These are phyloP conservation scores for Dascillus cervinus DNA, from an alignment of 2,888 invertebrate species.

Conservation along the genomic window DNA sequence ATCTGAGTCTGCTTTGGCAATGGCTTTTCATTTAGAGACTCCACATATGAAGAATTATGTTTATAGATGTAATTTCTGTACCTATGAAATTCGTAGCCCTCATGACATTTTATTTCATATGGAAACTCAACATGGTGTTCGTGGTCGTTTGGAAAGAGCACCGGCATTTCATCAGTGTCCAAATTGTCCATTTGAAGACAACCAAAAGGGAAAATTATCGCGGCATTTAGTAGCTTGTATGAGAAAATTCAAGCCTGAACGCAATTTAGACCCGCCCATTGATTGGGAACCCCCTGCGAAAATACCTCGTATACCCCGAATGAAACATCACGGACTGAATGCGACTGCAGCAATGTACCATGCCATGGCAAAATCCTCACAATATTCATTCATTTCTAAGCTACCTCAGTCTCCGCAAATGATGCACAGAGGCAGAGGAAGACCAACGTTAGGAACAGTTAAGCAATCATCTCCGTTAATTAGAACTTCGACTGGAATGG, in stretches of 20 bases:
- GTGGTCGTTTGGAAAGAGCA: conserved; percentile 76
- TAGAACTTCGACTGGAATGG: conserved; percentile 47
- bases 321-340: conserved; percentile 34
- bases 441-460: conserved; percentile 30
- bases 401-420: conserved; percentile 35
- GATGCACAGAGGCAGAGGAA: conserved; percentile 36
- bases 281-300: conserved; percentile 94
- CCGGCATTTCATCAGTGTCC: conserved; percentile 87
- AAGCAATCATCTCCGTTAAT: conserved; percentile 26
- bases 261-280: conserved; percentile 76
- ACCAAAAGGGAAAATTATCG: conserved; percentile 83
- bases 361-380: conserved; percentile 42
- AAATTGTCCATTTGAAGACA: conserved; percentile 90
- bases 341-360: conserved; percentile 41
- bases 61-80: conserved; percentile 67
- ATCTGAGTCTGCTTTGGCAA: conserved; percentile 73
- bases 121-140: conserved; percentile 80
- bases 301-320: conserved; percentile 64
- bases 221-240: conserved; percentile 82
- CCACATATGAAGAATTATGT: conserved; percentile 85
- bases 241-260: conserved; percentile 82
- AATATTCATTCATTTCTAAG: conserved; percentile 36
- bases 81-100: conserved; percentile 72
- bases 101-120: conserved; percentile 87
- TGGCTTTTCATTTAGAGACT: conserved; percentile 83